Base-by-base conservation (phyloP, 2,113 vertebrate genomes). In the Aepyceros melampus region DNA sequence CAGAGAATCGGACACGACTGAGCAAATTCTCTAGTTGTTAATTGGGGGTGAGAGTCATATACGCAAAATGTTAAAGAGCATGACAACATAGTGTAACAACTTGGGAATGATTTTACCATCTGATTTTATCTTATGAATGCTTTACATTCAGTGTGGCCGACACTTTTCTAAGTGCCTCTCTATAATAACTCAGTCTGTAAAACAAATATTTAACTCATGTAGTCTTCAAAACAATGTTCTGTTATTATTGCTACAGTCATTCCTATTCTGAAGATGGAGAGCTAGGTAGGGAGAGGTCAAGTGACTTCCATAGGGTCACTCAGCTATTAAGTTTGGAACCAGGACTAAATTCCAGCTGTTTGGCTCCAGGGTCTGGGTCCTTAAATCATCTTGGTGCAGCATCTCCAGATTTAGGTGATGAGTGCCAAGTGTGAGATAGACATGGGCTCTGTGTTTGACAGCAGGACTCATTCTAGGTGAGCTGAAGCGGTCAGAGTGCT, bases 141-240 rank as follows among this genome's bases (percentile, higher is more conserved):
- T 78, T 79, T 62, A 14, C 40, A 56, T 76, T 95, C n/a, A 49
- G 15, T 82, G 74, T 47, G 58, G 25, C 45, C 85, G 90, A 25
- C 12, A 47, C n/a, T 60, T 6, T 89, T 93, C 19, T 74, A 45
- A 85, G 74, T 79, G 40, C 15, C 60, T 81, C 81, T 62, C 49
- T 91, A 51, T 86, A 92, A 67, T 60, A 94, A 84, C 62, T 95
- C 29, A 31, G 67, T 81, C 76, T 95, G 79, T 25, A 91, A 29
- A 91, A 64, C 33, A 49, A 19, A n/a, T 51, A 51, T 82, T 82
- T 58, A 91, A 87, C 62, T 90, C 33, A 94, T 21, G 53, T 85
- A 40, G 76, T 81, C 76, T 95, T 81, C 36, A 91, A 21, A 94
- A 67, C n/a, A 45, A 13, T 10, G 3, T 49, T 91, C 6, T 84